Base-by-base conservation (phyloP, 2,113 vertebrate genomes). In the Nycticebus coucang region DNA sequence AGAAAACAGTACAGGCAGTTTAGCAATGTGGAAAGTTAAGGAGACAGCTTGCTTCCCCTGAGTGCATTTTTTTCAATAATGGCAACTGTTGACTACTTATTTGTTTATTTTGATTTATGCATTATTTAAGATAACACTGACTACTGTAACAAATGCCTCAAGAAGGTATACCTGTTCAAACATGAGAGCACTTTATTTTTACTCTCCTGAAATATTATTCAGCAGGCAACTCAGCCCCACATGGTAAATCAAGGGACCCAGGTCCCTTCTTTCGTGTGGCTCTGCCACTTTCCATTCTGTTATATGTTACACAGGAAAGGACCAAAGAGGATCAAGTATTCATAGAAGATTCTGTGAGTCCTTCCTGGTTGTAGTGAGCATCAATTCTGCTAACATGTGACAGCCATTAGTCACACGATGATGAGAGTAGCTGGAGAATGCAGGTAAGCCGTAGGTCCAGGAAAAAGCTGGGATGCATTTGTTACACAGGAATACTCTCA, bases 71-170 rank as follows among this genome's bases (percentile, higher is more conserved):
- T 19, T 94, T 77, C 30, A 80, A 30, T 5, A 35, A 33, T 17
- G 30, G 19, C 11, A 64, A 87, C 4, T 87, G 81, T 64, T 18
- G 41, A 37, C 21, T 69, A 26, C 7, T 88, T 72, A 64, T 45
- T 88, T 60, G 30, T 53, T 35, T 86, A 74, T 81, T 91, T 89
- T 91, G 64, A 9, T 88, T 91, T 71, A 59, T 91, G 30, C 74
- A 75, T 84, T 91, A 85, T 85, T 93, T 83, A 95, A 33, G 18
- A n/a, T 93, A 84, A 26, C 18, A 50, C 4, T 82, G 13, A 22
- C 71, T 87, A 28, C 57, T 75, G 6, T 19, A 93, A 68, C 15
- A 86, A 59, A 77, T 77, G 24, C 41, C 53, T 94, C 55, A 80
- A n/a, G 78, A 91, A 79, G 6, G 21, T 87, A 4, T 35, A 64